Evolutionary conservation across 2,797 vertebrate species (phyloP).

Genomic region (Poliocrania exsul): DNA sequence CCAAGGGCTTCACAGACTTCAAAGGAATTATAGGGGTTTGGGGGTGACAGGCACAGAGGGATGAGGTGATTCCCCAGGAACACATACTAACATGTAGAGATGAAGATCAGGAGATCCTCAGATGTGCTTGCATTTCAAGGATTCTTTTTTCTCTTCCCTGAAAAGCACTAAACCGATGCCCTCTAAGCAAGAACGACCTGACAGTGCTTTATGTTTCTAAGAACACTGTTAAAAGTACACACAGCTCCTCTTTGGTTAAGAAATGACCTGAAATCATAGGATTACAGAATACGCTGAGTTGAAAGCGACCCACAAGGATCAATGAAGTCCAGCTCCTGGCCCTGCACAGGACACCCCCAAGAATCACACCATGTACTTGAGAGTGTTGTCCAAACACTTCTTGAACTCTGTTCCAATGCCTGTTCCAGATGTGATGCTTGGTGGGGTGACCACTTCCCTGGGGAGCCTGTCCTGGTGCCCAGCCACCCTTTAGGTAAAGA

Average conservation of each 20-base stretch:
- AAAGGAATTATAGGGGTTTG: not conserved
- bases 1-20: not conserved
- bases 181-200: not conserved
- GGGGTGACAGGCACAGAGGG: not conserved
- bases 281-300: not conserved
- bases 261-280: not conserved
- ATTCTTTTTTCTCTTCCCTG: not conserved
- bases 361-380: not conserved
- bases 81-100: rapidly evolving
- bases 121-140: not conserved
- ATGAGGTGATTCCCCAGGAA: not conserved
- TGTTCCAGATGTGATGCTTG: not conserved
- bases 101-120: not conserved
- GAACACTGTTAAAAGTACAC: not conserved
- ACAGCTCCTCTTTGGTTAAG: not conserved
- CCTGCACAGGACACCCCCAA: not conserved
- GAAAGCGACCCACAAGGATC: not conserved
- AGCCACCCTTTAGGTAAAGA: not conserved
- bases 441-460: not conserved
- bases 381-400: not conserved
- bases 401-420: not conserved
- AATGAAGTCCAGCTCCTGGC: rapidly evolving
- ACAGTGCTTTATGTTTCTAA: not conserved
- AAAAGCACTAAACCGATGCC: not conserved
- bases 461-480: not conserved